A percentile compares a stretch with the other conserved stretches of the same genome.
Conservation (phyloP, 2,113 vertebrate species). For the Cathartes aura region DNA sequence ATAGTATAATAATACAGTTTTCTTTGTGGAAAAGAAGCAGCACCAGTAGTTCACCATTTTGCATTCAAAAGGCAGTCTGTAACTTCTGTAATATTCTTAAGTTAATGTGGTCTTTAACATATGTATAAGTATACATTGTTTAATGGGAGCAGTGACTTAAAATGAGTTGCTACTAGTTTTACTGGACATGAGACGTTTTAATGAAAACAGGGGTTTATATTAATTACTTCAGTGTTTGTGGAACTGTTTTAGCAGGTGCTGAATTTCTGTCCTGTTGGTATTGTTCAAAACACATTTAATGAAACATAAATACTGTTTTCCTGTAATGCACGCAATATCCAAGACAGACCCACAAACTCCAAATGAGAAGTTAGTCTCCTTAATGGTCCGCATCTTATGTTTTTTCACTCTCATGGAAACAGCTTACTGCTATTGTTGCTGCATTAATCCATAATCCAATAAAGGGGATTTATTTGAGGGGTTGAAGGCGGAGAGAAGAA, state of each 20-base stretch:
- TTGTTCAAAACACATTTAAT: not conserved
- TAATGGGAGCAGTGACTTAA: not conserved
- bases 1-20: not conserved
- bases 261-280: not conserved
- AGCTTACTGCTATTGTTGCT: constrained; percentile 45
- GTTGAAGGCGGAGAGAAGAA: not conserved
- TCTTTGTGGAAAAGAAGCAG: not conserved
- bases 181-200: not conserved
- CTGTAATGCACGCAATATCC: not conserved
- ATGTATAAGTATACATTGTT: not conserved
- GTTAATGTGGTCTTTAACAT: not conserved
- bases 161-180: not conserved
- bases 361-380: not conserved
- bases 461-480: constrained; percentile 37
- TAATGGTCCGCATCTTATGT: not conserved
- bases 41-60: not conserved
- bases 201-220: not conserved
- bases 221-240: not conserved
- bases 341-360: not conserved
- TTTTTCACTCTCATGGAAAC: constrained; percentile 28
- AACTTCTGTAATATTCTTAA: not conserved
- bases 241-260: not conserved
- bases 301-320: not conserved
- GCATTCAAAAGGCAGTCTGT: not conserved
- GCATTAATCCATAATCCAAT: constrained; percentile 67